A percentile compares a stretch with the other conserved stretches of the same genome.
Conservation (phyloP, 2,888 invertebrate genomes). For the Frankliniella intonsa region DNA sequence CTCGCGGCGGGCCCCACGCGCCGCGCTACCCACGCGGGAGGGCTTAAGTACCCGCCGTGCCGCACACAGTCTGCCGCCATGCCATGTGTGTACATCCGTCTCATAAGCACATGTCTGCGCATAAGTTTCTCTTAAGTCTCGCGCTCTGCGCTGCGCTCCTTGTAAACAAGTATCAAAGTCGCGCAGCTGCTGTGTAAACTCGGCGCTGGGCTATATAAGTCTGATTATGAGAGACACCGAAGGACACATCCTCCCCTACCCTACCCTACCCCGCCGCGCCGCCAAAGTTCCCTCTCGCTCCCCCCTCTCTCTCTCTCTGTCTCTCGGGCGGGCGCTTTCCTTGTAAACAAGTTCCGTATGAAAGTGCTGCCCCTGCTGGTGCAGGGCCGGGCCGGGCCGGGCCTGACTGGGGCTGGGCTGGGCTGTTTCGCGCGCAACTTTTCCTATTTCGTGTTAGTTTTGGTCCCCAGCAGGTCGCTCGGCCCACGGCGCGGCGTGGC, state of each 20-base stretch:
- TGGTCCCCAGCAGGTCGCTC: slow-evolving; percentile 17
- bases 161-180: not conserved
- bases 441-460: slow-evolving; percentile 27
- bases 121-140: too few species aligned
- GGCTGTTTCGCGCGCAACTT: slow-evolving; percentile 14
- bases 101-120: too few species aligned
- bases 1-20: too few species aligned
- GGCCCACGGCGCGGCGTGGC: not conserved
- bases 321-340: not conserved
- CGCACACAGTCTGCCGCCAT: too few species aligned
- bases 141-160: too few species aligned
- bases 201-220: not conserved
- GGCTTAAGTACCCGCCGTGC: too few species aligned
- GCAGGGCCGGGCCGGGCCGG: too few species aligned
- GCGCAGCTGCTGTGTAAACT: not conserved
- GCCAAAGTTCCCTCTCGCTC: not conserved
- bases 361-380: not conserved
- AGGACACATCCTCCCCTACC: not conserved
- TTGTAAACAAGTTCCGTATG: slow-evolving; percentile 25
- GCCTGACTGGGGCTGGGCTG: not conserved
- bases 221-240: slow-evolving; percentile 23
- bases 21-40: too few species aligned
- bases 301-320: too few species aligned
- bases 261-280: not conserved
- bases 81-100: too few species aligned